These are phyloP conservation scores for Eutolmus rufibarbis DNA, from an alignment of 2,888 invertebrate species.

Conservation along the genomic window DNA sequence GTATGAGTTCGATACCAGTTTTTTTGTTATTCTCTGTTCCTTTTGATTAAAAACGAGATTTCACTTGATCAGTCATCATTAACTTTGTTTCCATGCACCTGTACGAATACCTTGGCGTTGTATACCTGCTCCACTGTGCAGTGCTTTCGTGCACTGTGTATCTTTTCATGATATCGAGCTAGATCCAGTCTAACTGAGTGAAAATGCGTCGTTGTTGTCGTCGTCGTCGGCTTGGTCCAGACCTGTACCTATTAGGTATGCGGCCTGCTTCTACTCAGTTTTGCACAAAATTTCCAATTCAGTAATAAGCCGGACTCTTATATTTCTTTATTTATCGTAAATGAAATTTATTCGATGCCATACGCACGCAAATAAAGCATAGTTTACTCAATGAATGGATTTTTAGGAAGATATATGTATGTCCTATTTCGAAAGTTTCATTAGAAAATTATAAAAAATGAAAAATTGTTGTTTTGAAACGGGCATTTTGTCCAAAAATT, in stretches of 20 bases:
- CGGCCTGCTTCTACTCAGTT: neutral
- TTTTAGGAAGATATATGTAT: neutral
- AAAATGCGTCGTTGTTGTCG: conserved; percentile 4
- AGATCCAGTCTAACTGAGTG: neutral
- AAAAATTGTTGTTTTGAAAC: too few species aligned
- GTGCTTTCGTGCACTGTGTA: neutral
- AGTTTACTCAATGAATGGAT: neutral
- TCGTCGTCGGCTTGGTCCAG: neutral
- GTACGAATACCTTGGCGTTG: neutral
- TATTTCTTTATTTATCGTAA: neutral
- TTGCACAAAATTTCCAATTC: neutral
- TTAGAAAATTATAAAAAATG: neutral
- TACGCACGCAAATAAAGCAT: neutral
- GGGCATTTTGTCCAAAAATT: too few species aligned
- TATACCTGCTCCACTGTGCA: neutral
- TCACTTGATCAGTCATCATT: conserved; percentile 39
- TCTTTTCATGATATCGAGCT: conserved; percentile 2
- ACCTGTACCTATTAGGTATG: neutral
- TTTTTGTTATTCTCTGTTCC: neutral
- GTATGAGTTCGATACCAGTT: neutral
- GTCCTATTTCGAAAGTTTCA: neutral
- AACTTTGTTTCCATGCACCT: conserved; percentile 11
- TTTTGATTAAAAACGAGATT: conserved; percentile 36
- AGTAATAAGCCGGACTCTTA: neutral
- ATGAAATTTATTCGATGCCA: neutral